Base-by-base conservation (phyloP, 2,888 invertebrate genomes). In the Philereme vetulata region DNA sequence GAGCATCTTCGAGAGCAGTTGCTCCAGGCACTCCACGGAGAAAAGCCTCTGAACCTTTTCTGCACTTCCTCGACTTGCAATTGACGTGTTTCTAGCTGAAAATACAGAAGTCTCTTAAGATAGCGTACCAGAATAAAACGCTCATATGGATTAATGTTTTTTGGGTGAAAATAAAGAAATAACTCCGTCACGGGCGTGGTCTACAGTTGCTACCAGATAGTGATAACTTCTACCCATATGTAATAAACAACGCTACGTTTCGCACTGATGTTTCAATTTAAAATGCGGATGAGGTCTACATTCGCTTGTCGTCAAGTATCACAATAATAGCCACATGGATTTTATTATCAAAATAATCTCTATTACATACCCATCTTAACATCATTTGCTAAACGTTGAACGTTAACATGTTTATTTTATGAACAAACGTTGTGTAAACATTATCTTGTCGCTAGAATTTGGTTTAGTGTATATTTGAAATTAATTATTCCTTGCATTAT, bases 1-100 rank as follows among this genome's bases (percentile, higher is more conserved):
- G 95, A 95, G 80, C 98, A 98, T 68, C 95, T 94, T 64, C 94
- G 92, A 0, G 96, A 95, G 78, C 98, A 98, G 8, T 94, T 88
- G 0, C 95, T 95, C 98, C 98, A 98, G 36, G 94, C 90, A 43
- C 95, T 95, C 98, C 98, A 98, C 69, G 94, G 94, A 1, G 95
- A 94, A 76, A 95, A 96, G 9, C 95, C 92, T 35, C 93, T 78
- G 60, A 87, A 88, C 60, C 78, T 82, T 66, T 82, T 87, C 70
- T 90, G 90, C 35, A 88, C 72, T 42, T 87, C 85, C 42, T 77
- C 81, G 4, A 72, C 68, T 48, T 80, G 74, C 55, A 87, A 62
- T 66, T 88, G 82, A 38, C 82, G 79, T 60, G 66, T 65, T 56
- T 77, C 68, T 11, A 75, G 70, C 72, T 81, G 70, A 62, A 68